Base-by-base conservation (phyloP, 1,140 invertebrate genomes). In the Drosophila burlai region DNA sequence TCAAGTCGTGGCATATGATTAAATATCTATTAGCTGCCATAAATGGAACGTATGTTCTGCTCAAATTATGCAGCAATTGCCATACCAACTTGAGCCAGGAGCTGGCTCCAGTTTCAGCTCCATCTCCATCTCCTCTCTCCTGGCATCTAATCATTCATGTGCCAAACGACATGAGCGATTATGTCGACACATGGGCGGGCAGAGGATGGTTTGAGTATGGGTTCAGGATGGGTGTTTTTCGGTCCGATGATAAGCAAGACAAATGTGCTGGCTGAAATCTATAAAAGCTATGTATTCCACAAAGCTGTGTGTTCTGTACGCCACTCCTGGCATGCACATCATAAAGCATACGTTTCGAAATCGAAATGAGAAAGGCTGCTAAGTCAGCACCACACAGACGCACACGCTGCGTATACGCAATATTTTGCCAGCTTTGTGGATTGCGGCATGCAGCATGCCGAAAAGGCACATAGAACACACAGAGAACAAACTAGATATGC, bases 101-200 rank as follows among this genome's bases (percentile, higher is more conserved):
- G 34, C 50, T 21, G 18, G 43, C 40, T 43, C 18, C n/a, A 18
- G 54, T 16, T 34, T 16, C 50, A 47, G 36, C 34, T 42, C 13
- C 36, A 7, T 10, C 43, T 49, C 15, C 59, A 10, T 2, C 24
- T 47, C 6, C 18, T 13, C 45, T 49, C 79, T 59, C 36, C 54
- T 72, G 58, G 66, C 72, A 81, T 75, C 84, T 81, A 81, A 89
- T 89, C 84, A 90, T 83, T 87, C 84, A 84, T 61, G 79, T 89
- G 74, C 81, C 82, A 85, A 85, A 84, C 81, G 82, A 89, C 81
- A 90, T 84, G 84, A 89, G 85, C 80, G 85, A 89, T 89, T 89
- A 84, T 69, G 85, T 78, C 60, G 81, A 61, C 76, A 80, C 81
- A 87, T 77, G 43, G 57, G 38, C 45, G 52, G 26, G 26, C 3